Percentiles rank a stretch among this genome's conserved stretches.
Evolutionary conservation across 2,797 vertebrate species (phyloP).

Genomic region (Eulemur mongoz): DNA sequence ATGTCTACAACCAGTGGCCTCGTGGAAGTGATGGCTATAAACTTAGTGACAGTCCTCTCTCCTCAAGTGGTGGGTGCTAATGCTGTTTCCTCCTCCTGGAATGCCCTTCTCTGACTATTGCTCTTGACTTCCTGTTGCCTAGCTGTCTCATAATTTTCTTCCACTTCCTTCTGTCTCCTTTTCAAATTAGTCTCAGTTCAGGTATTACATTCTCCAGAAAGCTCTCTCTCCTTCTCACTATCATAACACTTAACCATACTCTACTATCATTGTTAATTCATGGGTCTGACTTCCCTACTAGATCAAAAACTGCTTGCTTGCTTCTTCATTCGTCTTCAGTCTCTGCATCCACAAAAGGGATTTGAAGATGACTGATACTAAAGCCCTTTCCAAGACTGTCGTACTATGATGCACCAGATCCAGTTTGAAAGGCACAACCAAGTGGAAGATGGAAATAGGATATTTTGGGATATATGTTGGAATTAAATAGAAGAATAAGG

Average conservation of each 20-base stretch:
- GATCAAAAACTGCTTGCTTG: neutral
- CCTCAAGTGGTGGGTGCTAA: neutral
- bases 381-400: neutral
- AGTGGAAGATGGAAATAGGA: neutral
- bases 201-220: constrained; percentile 11
- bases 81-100: neutral
- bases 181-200: constrained; percentile 47
- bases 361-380: neutral
- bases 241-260: neutral
- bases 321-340: constrained; percentile 11
- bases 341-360: neutral
- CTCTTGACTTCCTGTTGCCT: neutral
- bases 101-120: neutral
- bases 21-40: neutral
- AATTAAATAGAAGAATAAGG: constrained; percentile 37
- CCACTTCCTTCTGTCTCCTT: neutral
- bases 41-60: neutral
- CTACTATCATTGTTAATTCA: neutral
- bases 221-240: neutral
- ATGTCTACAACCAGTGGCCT: neutral
- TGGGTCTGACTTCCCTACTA: neutral
- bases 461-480: neutral
- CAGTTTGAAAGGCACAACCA: neutral
- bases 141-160: neutral
- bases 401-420: neutral